phyloP scores from a whole-genome alignment of 2,797 vertebrate species.

The Stomatorhinus walkeri region DNA sequence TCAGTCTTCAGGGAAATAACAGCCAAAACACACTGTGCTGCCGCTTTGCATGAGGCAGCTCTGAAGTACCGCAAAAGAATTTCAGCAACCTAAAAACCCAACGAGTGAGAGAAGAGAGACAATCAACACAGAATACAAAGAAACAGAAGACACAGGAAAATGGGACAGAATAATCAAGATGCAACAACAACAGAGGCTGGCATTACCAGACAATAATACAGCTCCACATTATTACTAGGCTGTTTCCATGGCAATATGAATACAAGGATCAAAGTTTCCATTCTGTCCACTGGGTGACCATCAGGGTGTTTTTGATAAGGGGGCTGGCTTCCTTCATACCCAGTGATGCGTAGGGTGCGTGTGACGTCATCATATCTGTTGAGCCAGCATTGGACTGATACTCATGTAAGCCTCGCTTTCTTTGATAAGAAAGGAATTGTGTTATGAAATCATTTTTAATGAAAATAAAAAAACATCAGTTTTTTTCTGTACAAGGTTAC shows the following conservation, averaged over 20 bases:
- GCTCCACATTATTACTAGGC: constrained; percentile 16
- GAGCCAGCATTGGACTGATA: background rate
- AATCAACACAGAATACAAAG: background rate
- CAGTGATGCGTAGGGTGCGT: background rate
- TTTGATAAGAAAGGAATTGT: constrained; percentile 46
- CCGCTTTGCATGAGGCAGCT: background rate
- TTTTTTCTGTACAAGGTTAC: background rate
- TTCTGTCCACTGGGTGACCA: constrained; percentile 16
- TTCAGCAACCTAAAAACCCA: background rate
- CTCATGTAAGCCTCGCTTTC: constrained; percentile 31
- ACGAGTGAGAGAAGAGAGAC: background rate
- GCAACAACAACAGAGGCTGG: background rate
- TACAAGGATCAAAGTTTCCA: constrained; percentile 1
- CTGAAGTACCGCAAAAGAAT: background rate
- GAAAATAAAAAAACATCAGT: background rate
- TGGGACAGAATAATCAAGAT: background rate
- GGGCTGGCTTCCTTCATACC: background rate
- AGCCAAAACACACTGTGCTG: background rate
- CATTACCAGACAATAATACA: background rate
- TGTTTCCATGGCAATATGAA: constrained; percentile 23
- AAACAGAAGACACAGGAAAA: background rate
- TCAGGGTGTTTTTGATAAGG: constrained; percentile 12
- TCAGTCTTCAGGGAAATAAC: background rate
- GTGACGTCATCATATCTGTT: background rate
- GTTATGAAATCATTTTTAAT: constrained; percentile 39